Evolutionary conservation across 2,888 invertebrate species (phyloP).

Genomic region (Eudemis profundana): DNA sequence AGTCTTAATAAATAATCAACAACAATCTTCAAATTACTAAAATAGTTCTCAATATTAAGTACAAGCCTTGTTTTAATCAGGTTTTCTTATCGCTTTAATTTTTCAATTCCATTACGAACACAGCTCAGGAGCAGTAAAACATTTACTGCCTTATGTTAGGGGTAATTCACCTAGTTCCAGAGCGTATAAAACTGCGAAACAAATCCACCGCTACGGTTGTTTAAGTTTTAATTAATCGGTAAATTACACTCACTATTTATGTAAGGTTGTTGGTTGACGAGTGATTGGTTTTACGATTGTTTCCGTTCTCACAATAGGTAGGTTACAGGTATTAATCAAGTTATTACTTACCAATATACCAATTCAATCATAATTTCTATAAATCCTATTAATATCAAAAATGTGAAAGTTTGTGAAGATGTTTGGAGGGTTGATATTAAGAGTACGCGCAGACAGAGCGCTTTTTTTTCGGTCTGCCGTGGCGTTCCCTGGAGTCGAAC

Average conservation of each 20-base stretch:
- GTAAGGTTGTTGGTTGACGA: slow-evolving; percentile 66
- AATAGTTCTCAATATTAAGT: background rate
- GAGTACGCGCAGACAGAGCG: too few relatives aligned
- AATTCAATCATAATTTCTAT: too few relatives aligned
- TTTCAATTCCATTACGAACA: slow-evolving; percentile 50
- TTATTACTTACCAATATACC: background rate
- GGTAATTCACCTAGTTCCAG: slow-evolving; percentile 61
- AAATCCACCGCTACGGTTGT: slow-evolving; percentile 78
- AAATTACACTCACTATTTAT: slow-evolving; percentile 77
- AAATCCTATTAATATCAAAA: too few relatives aligned
- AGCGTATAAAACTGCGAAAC: slow-evolving; percentile 64
- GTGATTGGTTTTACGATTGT: slow-evolving; percentile 62
- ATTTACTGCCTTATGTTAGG: slow-evolving; percentile 52
- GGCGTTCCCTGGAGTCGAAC: too few relatives aligned
- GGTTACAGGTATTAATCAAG: background rate
- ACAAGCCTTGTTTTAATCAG: slow-evolving; percentile 30
- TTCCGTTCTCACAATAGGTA: slow-evolving; percentile 53
- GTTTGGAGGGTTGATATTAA: too few relatives aligned
- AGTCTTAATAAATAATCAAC: background rate
- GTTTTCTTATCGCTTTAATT: slow-evolving; percentile 46
- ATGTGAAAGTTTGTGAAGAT: too few relatives aligned
- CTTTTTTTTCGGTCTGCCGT: too few relatives aligned
- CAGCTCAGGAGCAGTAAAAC: slow-evolving; percentile 50
- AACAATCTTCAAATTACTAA: background rate
- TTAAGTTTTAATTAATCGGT: slow-evolving; percentile 83